Base-by-base conservation (phyloP, 1,140 invertebrate species). In the Goniozus legneri region DNA sequence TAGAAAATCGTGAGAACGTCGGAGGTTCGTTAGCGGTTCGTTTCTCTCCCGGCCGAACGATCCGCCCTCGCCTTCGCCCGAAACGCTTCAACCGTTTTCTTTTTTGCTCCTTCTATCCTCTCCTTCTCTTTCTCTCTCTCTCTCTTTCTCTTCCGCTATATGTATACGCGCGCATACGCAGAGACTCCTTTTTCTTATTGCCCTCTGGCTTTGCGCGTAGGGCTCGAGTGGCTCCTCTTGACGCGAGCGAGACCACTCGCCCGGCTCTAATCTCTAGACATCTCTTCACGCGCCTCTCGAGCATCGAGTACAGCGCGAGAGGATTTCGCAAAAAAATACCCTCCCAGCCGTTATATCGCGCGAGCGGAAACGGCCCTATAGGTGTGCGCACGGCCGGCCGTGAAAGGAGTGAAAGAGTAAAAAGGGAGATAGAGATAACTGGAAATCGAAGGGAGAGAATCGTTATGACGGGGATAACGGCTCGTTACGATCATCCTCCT, bases 221-320 rank as follows among this genome's bases (percentile, higher is more conserved):
- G 47, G 39, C 27, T 46, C 54, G 21, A 56, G 55, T 57, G 30
- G 42, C 39, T 40, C 50, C 36, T 32, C 46, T 51, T 48, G 42
- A 59, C n/a, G n/a, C n/a, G 38, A 51, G 37, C 46, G 36, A 55
- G 56, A 59, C 57, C 56, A n/a, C 54, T 53, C 30, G 40, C 39
- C 37, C 4, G 48, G 39, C 55, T 59, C 47, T 59, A 59, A 59
- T 59, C 56, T 56, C 48, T 59, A 58, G 57, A 59, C 52, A 58
- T 59, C 57, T 59, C 56, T 59, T 37, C 52, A 45, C 44, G 46
- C n/a, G n/a, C n/a, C n/a, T n/a, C n/a, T n/a, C n/a, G n/a, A n/a
- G n/a, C n/a, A n/a, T n/a, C n/a, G n/a, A n/a, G n/a, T n/a, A n/a
- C n/a, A n/a, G n/a, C n/a, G n/a, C n/a, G n/a, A n/a, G n/a, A n/a